phyloP scores from a whole-genome alignment of 1,140 invertebrate species.

The Oryzaephilus surinamensis region DNA sequence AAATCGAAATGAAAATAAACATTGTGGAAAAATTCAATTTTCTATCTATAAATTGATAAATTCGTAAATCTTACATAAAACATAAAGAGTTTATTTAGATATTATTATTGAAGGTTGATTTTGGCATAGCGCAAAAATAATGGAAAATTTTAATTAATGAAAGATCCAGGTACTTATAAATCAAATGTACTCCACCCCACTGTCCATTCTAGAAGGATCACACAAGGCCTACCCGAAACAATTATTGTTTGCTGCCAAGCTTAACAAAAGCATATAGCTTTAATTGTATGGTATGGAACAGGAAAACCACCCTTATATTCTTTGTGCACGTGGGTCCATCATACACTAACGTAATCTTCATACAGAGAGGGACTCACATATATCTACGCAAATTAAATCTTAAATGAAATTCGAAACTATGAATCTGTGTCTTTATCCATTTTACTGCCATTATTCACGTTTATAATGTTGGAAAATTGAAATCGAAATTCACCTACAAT shows the following conservation, averaged over 20 bases:
- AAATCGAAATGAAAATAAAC: too few relatives aligned
- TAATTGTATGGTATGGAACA: constrained; percentile 19
- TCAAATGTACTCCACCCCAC: constrained; percentile 19
- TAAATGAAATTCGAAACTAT: constrained; percentile 40
- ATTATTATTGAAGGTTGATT: too few relatives aligned
- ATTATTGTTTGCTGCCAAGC: constrained; percentile 24
- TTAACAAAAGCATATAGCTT: constrained; percentile 25
- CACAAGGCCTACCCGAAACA: constrained; percentile 17
- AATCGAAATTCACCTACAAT: too few relatives aligned
- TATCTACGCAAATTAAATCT: constrained; percentile 37
- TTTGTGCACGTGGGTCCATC: too few relatives aligned
- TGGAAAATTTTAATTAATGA: constrained; percentile 30
- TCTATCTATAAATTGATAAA: too few relatives aligned
- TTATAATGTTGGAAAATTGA: too few relatives aligned
- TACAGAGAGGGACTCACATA: constrained; percentile 22
- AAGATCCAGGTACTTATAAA: constrained; percentile 29
- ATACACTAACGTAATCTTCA: constrained; percentile 15
- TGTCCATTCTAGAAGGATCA: constrained; percentile 24
- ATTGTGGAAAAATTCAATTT: too few relatives aligned
- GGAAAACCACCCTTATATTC: constrained; percentile 17
- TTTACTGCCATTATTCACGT: too few relatives aligned
- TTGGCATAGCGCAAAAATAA: too few relatives aligned
- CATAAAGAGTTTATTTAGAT: too few relatives aligned
- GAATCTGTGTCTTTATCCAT: too few relatives aligned
- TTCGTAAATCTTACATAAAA: too few relatives aligned